These are phyloP conservation scores for Candidula unifasciata DNA, from an alignment of 2,888 invertebrate species.

Conservation along the genomic window DNA sequence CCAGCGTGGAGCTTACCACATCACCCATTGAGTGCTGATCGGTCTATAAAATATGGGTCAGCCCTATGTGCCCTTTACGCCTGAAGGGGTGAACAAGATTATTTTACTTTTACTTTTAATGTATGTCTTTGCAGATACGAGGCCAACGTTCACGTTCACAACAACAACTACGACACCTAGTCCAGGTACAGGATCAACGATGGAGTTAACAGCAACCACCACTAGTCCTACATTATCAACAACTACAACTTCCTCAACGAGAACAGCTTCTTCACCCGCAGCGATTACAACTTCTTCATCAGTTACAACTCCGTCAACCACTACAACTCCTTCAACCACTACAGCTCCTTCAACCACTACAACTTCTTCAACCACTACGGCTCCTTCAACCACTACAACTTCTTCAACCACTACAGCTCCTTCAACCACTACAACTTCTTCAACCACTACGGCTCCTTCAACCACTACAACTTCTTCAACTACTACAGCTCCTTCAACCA, in stretches of 20 bases:
- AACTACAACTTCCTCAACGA: conserved; percentile 1
- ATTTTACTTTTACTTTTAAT: background rate
- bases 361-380: background rate
- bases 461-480: background rate
- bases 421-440: background rate
- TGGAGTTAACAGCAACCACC: background rate
- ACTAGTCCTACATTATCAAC: background rate
- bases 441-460: background rate
- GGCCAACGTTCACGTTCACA: background rate
- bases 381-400: conserved; percentile 2
- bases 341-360: background rate
- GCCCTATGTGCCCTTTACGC: too few relatives aligned
- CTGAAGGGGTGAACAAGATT: background rate
- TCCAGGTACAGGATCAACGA: background rate
- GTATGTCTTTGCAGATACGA: background rate
- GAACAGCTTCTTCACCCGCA: conserved; percentile 6
- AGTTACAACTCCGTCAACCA: background rate
- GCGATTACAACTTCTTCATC: background rate
- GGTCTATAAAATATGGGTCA: too few relatives aligned
- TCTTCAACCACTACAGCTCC: background rate
- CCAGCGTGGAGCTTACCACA: too few relatives aligned
- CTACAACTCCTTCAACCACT: conserved; percentile 5
- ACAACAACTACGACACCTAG: background rate
- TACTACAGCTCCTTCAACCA: background rate
- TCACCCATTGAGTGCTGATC: too few relatives aligned